Base-by-base conservation (phyloP, 2,888 invertebrate genomes). In the Dyspetes luteomarginatus region DNA sequence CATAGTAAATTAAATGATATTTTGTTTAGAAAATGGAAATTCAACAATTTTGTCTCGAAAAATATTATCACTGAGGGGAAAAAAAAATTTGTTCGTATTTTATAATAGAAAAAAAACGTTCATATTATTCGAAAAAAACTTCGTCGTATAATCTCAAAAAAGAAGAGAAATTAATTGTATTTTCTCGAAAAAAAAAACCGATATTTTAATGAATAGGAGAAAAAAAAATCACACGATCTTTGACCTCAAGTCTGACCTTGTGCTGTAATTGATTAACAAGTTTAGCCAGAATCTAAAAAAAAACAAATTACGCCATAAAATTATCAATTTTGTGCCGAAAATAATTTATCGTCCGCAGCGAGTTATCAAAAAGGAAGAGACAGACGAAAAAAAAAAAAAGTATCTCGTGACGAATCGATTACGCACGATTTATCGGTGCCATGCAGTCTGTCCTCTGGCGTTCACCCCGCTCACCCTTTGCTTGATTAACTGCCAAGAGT, bases 361-460 rank as follows among this genome's bases (percentile, higher is more conserved):
- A 36, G 2, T 9, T 48, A 5, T 2, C 5, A 48, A 19, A 17
- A 17, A 48, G 48, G 15, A n/a, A 5, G 7, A 19, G 17, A 48
- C 3, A 48, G 3, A 48, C 7, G 12, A 48, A 48, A 48, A 48
- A 5, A 15, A 48, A 17, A 3, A 17, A 48, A 48, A 19, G 45
- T 26, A 67, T 28, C 30, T 64, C 45, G 24, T 48, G 52, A 76
- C 52, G 41, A 41, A 43, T 56, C 30, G 72, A 68, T 76, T 81
- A 50, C 60, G 56, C 73, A 81, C 74, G 78, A 60, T 56, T 62
- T 74, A 69, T 71, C 77, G 86, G 84, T 88, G 87, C 88, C 89
- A 84, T 77, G 86, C 89, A 78, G 87, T 89, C 88, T 88, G 81
- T 82, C 80, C 74, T 85, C 78, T 81, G 74, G 64, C 41, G 68